Evolutionary conservation across 2,888 invertebrate species (phyloP).

Genomic region (Dastarcus helophoroides): DNA sequence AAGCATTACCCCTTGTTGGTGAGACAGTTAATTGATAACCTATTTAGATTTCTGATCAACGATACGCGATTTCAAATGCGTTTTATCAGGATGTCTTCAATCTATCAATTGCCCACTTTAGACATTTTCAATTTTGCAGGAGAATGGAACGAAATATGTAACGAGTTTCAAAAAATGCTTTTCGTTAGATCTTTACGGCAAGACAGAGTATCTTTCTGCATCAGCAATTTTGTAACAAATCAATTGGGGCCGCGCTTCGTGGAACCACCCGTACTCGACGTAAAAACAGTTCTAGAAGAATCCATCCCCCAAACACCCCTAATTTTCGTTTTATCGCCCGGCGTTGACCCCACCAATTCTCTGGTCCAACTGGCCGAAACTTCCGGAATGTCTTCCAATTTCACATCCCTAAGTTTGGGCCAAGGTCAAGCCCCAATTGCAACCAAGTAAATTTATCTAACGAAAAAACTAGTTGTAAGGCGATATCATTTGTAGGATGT

Average conservation of each 20-base stretch:
- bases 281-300: slow-evolving; percentile 66
- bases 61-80: too few species aligned
- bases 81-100: too few species aligned
- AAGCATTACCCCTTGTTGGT: slow-evolving; percentile 61
- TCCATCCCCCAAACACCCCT: slow-evolving; percentile 69
- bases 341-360: slow-evolving; percentile 71
- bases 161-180: slow-evolving; percentile 75
- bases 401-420: slow-evolving; percentile 71
- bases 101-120: too few species aligned
- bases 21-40: too few species aligned
- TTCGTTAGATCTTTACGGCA: slow-evolving; percentile 68
- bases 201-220: slow-evolving; percentile 74
- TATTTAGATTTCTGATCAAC: too few species aligned
- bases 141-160: slow-evolving; percentile 76
- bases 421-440: slow-evolving; percentile 86
- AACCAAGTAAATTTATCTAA: slow-evolving; percentile 52
- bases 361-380: slow-evolving; percentile 62
- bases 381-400: slow-evolving; percentile 55
- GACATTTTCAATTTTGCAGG: slow-evolving; percentile 42
- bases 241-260: slow-evolving; percentile 69
- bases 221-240: slow-evolving; percentile 61
- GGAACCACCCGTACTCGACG: slow-evolving; percentile 76
- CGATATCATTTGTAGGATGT: slow-evolving; percentile 44
- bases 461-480: neutral
- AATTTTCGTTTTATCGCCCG: slow-evolving; percentile 77